A percentile compares a stretch with the other conserved stretches of the same genome.
Evolutionary conservation across 2,888 invertebrate species (phyloP).

Genomic region (Troides oblongomaculatus): DNA sequence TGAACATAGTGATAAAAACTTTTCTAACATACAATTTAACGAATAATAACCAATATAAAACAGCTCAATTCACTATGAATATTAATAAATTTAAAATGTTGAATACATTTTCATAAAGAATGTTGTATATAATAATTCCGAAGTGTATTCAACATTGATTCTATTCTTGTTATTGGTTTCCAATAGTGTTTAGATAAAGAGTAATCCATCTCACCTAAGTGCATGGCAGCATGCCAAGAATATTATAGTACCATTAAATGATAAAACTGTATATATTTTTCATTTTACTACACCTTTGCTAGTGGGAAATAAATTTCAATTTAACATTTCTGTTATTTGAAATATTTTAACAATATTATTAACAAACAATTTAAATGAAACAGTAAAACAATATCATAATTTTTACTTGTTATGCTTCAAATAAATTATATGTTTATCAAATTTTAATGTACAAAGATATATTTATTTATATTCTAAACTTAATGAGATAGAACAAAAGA

Average conservation of each 20-base stretch:
- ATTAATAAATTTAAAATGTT: background rate
- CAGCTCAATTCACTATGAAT: too few relatives aligned
- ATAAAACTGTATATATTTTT: constrained; percentile 20
- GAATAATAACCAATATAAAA: too few relatives aligned
- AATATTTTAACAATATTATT: too few relatives aligned
- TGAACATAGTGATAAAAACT: too few relatives aligned
- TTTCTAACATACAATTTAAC: too few relatives aligned
- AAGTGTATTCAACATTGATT: constrained; percentile 1
- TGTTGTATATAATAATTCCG: background rate
- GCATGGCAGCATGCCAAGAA: constrained; percentile 40
- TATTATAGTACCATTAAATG: constrained; percentile 31
- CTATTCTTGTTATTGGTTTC: constrained; percentile 19
- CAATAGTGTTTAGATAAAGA: constrained; percentile 35
- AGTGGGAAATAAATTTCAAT: background rate
- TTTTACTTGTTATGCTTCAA: background rate
- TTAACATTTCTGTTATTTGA: background rate
- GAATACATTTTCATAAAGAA: background rate
- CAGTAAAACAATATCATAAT: background rate
- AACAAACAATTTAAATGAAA: too few relatives aligned
- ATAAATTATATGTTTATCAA: background rate
- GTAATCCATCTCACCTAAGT: constrained; percentile 36
- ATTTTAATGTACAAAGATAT: background rate
- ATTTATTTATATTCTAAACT: background rate
- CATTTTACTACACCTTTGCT: background rate
- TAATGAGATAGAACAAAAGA: background rate